phyloP scores from a whole-genome alignment of 2,797 vertebrate genomes.

The Hylomyscus alleni region DNA sequence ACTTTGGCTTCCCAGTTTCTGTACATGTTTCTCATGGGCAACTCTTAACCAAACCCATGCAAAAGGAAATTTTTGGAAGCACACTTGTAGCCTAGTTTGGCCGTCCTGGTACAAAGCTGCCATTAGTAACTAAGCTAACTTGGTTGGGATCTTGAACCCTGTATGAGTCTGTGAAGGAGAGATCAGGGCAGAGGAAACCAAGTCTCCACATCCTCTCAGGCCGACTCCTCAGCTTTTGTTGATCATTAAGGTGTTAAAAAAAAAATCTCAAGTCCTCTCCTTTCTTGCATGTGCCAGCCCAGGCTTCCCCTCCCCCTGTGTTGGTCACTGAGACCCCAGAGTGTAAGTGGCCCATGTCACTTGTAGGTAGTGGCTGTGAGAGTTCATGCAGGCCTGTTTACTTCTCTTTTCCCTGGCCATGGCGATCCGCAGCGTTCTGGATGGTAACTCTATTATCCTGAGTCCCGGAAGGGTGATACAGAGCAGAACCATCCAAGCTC shows the following conservation, averaged over 20 bases:
- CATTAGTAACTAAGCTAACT: background rate
- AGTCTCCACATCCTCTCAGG: background rate
- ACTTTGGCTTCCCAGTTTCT: background rate
- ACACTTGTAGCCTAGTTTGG: background rate
- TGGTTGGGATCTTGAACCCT: background rate
- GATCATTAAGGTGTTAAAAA: background rate
- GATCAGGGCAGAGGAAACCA: background rate
- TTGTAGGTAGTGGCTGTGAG: background rate
- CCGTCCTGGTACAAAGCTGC: background rate
- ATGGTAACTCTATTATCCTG: background rate
- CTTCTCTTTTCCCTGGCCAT: background rate
- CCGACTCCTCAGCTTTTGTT: background rate
- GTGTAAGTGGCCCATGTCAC: background rate
- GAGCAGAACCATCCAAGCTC: background rate
- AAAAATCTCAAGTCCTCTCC: background rate
- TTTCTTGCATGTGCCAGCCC: background rate
- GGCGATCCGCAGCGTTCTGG: background rate
- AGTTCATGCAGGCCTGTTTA: background rate
- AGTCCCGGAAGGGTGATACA: background rate
- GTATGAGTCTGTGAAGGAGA: background rate
- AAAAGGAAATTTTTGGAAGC: background rate
- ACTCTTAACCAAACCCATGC: background rate
- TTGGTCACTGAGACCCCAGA: background rate
- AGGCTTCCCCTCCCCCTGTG: background rate
- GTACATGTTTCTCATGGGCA: background rate